Conservation (phyloP, 2,888 invertebrate genomes). For the Cantharis rufa region DNA sequence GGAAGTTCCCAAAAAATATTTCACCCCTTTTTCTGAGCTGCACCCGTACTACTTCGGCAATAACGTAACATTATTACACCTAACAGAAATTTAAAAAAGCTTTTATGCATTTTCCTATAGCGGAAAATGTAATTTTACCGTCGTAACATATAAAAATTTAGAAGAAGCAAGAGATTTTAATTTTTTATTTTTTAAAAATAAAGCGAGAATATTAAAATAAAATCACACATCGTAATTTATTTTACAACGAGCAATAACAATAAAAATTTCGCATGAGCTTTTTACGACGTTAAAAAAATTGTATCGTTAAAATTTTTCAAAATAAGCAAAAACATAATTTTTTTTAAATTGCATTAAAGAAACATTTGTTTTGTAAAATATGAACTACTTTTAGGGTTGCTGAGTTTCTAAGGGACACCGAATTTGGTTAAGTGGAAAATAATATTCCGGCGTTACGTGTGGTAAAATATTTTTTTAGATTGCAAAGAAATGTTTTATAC, state of each 20-base stretch:
- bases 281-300: not conserved
- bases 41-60: not conserved
- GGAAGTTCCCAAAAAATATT: not conserved
- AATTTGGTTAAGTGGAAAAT: not conserved
- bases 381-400: not conserved
- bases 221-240: not conserved
- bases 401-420: not conserved
- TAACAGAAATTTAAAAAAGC: not conserved
- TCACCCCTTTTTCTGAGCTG: not conserved
- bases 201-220: not conserved
- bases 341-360: not conserved
- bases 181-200: not conserved
- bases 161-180: not conserved
- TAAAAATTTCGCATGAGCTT: not conserved
- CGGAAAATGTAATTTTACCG: not conserved
- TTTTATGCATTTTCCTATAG: conserved; percentile 1
- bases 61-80: not conserved
- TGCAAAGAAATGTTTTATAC: not conserved
- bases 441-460: not conserved
- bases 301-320: not conserved
- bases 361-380: not conserved
- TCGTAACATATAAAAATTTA: not conserved
- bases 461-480: not conserved
- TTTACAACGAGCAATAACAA: not conserved
- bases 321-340: not conserved